Percentiles rank a stretch among this genome's conserved stretches.
Evolutionary conservation across 2,113 vertebrate species (phyloP).

Genomic region (Megatriorchis doriae): DNA sequence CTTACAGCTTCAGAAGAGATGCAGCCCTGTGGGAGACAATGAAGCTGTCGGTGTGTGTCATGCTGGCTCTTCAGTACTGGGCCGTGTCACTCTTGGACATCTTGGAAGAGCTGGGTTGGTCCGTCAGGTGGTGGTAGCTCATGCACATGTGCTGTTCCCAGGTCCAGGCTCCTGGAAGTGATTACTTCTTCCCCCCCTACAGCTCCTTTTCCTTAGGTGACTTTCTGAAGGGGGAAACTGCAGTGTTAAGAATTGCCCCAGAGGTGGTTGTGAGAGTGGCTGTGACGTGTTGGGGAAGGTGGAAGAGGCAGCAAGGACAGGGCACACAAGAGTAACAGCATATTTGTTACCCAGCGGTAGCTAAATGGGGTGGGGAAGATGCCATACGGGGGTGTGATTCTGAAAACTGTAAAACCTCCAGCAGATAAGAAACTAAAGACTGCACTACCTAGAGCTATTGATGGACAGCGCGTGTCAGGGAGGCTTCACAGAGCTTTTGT

Average conservation of each 20-base stretch:
- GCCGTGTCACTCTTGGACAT: not conserved
- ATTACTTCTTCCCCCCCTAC: not conserved
- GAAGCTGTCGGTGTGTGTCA: not conserved
- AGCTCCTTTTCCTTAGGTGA: not conserved
- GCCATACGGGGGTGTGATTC: not conserved
- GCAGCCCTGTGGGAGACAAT: not conserved
- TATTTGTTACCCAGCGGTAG: not conserved
- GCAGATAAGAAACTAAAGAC: not conserved
- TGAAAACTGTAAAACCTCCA: accelerated
- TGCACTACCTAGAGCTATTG: not conserved
- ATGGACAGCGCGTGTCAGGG: accelerated
- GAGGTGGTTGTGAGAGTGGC: not conserved
- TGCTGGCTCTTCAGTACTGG: not conserved
- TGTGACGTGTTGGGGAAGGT: not conserved
- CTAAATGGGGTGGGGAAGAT: not conserved
- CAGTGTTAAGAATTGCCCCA: not conserved
- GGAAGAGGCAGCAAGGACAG: not conserved
- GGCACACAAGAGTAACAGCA: not conserved
- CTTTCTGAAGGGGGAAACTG: not conserved
- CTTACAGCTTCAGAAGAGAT: not conserved
- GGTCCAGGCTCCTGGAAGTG: not conserved
- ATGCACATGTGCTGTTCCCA: not conserved
- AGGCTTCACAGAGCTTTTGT: not conserved
- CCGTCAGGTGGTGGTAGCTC: not conserved
- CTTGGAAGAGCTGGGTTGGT: not conserved